Base-by-base conservation (phyloP, 2,113 vertebrate species). In the Gobiocypris rarus region DNA sequence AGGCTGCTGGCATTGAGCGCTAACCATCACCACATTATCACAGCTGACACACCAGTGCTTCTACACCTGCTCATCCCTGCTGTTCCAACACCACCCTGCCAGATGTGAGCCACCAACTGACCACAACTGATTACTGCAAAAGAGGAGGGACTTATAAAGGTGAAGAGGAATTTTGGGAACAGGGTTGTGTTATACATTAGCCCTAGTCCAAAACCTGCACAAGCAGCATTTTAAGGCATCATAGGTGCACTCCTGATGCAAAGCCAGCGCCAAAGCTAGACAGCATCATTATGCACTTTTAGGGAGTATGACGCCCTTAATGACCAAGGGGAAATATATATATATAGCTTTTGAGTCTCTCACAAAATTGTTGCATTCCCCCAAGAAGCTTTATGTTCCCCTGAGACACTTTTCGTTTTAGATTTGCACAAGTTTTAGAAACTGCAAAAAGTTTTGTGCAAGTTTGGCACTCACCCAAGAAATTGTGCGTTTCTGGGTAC, bases 11-110 rank as follows among this genome's bases (percentile, higher is more conserved):
- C 4, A 15, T 15, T 81, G 1, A 41, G 56, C n/a, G 2, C 38
- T 81, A 87, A 84, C 88, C 86, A 67, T 81, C n/a, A 75, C 82
- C 81, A 79, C 83, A 84, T 86, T 90, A 89, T 91, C 87, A 87
- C 83, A 77, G 58, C 50, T 14, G 85, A 89, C 87, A 54, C 15
- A 6, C 87, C 83, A 81, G 22, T 80, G 81, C 67, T 69, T 34
- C 83, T 67, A 71, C 83, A 89, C 85, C 90, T 89, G 86, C 76
- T 86, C 86, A 59, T 85, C n/a, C 76, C 83, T 89, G 85, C 86
- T 90, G 89, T 89, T 87, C 88, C 89, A 87, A 56, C 2, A 82
- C 65, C 84, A 86, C 69, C 84, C 78, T 87, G 85, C 86, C 90
- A 91, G 89, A 75, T 84, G 83, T 67, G 41, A 38, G 45, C 48